A percentile compares a stretch with the other conserved stretches of the same genome.
These are phyloP conservation scores for Pipistrellus pipistrellus DNA, from an alignment of 2,797 vertebrate genomes.

Conservation along the genomic window DNA sequence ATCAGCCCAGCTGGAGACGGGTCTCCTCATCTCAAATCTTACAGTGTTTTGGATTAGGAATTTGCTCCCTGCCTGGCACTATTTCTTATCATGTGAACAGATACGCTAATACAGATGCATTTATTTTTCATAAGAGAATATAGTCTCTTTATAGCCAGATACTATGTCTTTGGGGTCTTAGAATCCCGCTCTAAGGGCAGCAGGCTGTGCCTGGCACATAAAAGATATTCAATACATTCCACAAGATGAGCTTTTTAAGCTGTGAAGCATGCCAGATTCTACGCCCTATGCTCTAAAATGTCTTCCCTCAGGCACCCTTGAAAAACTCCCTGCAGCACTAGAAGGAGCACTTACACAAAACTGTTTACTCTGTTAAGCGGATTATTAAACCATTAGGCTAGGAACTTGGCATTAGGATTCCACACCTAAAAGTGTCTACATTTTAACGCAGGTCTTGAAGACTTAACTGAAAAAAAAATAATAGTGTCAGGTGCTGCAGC, in stretches of 20 bases:
- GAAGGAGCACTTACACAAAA: slow-evolving; percentile 2
- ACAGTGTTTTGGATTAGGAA: not conserved
- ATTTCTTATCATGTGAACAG: slow-evolving; percentile 22
- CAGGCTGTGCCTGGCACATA: slow-evolving; percentile 24
- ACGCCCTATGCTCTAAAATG: not conserved
- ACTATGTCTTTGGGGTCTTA: slow-evolving; percentile 24
- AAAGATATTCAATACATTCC: slow-evolving; percentile 34
- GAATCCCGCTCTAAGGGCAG: slow-evolving; percentile 5
- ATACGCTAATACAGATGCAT: not conserved
- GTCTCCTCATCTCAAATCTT: not conserved
- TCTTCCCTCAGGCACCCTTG: not conserved
- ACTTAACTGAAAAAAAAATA: not conserved
- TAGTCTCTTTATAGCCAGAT: slow-evolving; percentile 12
- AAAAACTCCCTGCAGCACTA: not conserved
- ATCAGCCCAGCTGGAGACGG: not conserved
- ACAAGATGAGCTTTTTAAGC: slow-evolving; percentile 39
- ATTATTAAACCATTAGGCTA: slow-evolving; percentile 36
- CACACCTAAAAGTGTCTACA: not conserved
- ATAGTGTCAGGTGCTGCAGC: not conserved
- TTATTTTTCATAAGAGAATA: slow-evolving; percentile 39
- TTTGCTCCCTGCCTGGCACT: not conserved
- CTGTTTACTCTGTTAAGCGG: not conserved
- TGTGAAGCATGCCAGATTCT: not conserved
- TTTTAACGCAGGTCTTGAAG: slow-evolving; percentile 41
- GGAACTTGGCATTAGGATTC: not conserved